Evolutionary conservation across 2,888 invertebrate species (phyloP).

Genomic region (Cybosia mesomella): DNA sequence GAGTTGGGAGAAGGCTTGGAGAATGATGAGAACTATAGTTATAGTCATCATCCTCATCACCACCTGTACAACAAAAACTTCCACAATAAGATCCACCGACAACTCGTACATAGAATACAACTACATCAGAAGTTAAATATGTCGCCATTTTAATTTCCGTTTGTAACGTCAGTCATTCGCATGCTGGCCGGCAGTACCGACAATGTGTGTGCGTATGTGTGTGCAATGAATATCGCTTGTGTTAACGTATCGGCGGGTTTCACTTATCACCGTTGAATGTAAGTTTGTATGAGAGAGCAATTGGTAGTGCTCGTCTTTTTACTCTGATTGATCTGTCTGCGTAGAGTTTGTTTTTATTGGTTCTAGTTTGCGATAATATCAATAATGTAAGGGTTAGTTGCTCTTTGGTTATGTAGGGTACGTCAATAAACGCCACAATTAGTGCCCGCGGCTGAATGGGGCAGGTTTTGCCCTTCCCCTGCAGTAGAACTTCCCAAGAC

Average conservation of each 20-base stretch:
- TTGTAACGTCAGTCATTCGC: conserved; percentile 10
- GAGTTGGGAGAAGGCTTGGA: no score
- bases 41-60: no score
- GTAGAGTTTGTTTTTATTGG: not conserved
- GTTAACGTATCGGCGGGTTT: conserved; percentile 9
- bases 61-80: no score
- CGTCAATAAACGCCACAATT: no score
- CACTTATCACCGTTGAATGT: not conserved
- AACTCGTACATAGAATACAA: not conserved
- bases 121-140: conserved; percentile 1
- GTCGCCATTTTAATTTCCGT: conserved; percentile 19
- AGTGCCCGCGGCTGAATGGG: no score
- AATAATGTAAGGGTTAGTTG: no score
- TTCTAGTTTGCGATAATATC: no score
- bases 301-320: not conserved
- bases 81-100: no score
- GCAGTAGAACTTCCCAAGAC: no score
- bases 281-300: not conserved
- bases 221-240: conserved; percentile 12
- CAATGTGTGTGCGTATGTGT: not conserved
- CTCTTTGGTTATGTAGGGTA: not conserved
- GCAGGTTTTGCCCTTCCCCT: no score
- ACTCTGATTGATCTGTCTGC: not conserved
- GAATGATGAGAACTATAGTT: no score
- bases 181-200: conserved; percentile 6